A percentile compares a stretch with the other conserved stretches of the same genome.
Evolutionary conservation across 2,797 vertebrate genomes (phyloP).

Genomic region (Trachurus trachurus): DNA sequence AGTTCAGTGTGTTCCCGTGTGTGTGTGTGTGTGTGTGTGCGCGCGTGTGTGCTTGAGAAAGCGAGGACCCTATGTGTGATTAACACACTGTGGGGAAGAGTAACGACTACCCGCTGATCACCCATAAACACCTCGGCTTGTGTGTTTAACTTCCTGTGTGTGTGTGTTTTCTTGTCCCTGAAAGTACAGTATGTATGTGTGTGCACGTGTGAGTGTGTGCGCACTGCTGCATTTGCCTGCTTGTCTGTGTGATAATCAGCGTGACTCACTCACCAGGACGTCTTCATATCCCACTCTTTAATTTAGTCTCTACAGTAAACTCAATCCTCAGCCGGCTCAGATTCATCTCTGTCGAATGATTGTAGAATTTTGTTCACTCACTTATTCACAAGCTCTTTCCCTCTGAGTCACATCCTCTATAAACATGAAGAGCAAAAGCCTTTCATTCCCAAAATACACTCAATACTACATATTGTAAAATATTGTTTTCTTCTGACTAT

Average conservation of each 20-base stretch:
- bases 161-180: not conserved
- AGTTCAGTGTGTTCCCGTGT: conserved; percentile 1
- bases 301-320: conserved; percentile 10
- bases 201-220: not conserved
- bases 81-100: conserved; percentile 20
- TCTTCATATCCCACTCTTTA: conserved; percentile 6
- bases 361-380: not conserved
- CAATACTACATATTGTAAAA: not conserved
- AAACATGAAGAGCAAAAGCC: not conserved
- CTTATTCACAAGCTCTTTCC: not conserved
- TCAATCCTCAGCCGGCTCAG: not conserved
- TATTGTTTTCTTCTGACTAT: not conserved
- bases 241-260: conserved; percentile 35
- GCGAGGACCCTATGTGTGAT: conserved; percentile 43
- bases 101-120: conserved; percentile 54
- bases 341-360: conserved; percentile 10
- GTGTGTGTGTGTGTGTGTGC: conserved; percentile 9
- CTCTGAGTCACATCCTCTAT: not conserved
- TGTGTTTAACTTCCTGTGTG: not conserved
- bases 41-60: not conserved
- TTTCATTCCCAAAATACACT: not conserved
- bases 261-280: conserved; percentile 19
- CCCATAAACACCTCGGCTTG: conserved; percentile 18
- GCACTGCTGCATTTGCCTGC: not conserved
- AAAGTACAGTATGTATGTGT: not conserved